phyloP scores from a whole-genome alignment of 2,888 invertebrate species.

The Hirtodrosophila trivittata region DNA sequence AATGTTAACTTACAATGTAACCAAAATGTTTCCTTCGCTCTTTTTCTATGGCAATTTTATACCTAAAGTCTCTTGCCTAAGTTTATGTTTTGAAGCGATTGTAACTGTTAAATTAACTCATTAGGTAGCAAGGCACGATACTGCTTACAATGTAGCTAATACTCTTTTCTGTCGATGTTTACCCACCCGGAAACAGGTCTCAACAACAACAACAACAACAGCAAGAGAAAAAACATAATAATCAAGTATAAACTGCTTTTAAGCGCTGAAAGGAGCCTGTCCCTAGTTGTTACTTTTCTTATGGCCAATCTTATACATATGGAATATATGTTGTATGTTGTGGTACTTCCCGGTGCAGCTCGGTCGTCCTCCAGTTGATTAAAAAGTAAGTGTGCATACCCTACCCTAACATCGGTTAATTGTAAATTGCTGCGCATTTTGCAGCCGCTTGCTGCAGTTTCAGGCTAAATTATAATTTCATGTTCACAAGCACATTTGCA shows the following conservation, averaged over 20 bases:
- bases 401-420: conserved; percentile 57
- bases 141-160: conserved; percentile 24
- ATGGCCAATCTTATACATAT: no score
- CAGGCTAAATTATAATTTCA: conserved; percentile 74
- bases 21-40: conserved; percentile 1
- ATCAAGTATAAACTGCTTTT: conserved; percentile 77
- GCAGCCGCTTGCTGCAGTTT: conserved; percentile 37
- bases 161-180: conserved; percentile 27
- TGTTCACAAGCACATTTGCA: conserved; percentile 81
- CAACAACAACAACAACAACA: no score
- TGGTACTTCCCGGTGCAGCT: no score
- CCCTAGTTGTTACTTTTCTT: conserved; percentile 50
- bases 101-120: conserved; percentile 61
- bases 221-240: conserved; percentile 67
- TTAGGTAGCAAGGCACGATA: conserved; percentile 35
- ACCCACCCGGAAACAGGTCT: conserved; percentile 70
- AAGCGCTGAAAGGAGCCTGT: conserved; percentile 53
- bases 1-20: conserved; percentile 30
- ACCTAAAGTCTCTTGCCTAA: not conserved
- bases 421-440: conserved; percentile 70
- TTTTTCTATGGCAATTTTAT: not conserved
- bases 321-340: no score
- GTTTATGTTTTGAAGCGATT: conserved; percentile 29
- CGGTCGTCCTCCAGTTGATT: conserved; percentile 47
- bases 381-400: conserved; percentile 57